Base-by-base conservation (phyloP, 2,888 invertebrate species). In the Pyrrhosoma nymphula region DNA sequence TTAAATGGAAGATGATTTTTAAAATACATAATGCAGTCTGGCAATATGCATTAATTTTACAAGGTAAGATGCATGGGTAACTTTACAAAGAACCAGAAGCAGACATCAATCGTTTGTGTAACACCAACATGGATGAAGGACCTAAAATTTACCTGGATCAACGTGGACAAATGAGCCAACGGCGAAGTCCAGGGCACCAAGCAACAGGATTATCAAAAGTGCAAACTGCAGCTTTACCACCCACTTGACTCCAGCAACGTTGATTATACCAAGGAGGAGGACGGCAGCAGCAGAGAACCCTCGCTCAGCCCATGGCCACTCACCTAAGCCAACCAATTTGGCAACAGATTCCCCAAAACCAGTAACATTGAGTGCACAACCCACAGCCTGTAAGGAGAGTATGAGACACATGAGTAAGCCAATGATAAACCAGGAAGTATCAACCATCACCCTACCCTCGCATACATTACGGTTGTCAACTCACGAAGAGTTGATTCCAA, bases 321-420 rank as follows among this genome's bases (percentile, higher is more conserved):
- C 98, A 69, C 98, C 97, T 26, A 98, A 97, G 20, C 98, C 98
- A 60, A 99, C 98, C 95, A 99, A 97, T 95, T 98, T 98, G 16
- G 99, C 99, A 98, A 99, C 98, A 0, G 99, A 99, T 97, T 99
- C 99, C 88, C 99, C 99, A 97, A 99, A 99, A 96, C 99, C 99
- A 97, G 99, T 98, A 20, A 99, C 99, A 97, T 99, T 99, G 95
- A 99, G 97, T 55, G 99, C 99, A 97, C 99, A 99, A 95, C 99
- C 99, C 0, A 99, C 99, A 95, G 99, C 99, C 99, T 99, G 97
- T 95, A 97, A 97, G 96, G 60, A 60, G 95, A 18, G 69, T 35
- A 88, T 2, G 6, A 88, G 35, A 12, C 88, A 88, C 26, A 88
- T 18, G 35, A 16, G 18, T 18, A 12, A 35, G 35, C 47, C 47